Evolutionary conservation across 2,888 invertebrate species (phyloP), one percentile per base, ranked within the genome.

Genomic region (Philopedon plagiatum): DNA sequence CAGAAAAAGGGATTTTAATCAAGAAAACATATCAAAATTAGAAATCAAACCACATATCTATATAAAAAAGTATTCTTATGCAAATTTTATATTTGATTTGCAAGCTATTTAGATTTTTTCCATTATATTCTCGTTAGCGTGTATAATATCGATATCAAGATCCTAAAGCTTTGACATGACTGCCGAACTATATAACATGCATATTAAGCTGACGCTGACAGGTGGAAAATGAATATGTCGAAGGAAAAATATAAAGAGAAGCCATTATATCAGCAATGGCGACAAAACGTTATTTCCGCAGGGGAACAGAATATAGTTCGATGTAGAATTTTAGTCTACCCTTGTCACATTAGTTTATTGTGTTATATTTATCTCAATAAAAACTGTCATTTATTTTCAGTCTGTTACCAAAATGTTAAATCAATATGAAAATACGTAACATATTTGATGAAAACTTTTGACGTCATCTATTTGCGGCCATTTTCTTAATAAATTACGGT

Each of bases 151-250:
- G 4, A 23, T 21, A 46, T 54, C 29, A 18, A 29, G 29, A 29
- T 54, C 18, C 9, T 18, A 29, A 32, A 29, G 51, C 29, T 29
- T 29, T 29, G 15, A 29, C 51, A 29, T 29, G 29, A 18, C 51
- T 54, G 15, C 13, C 51, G 11, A 29, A 54, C 13, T 29, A 29
- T 29, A 15, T 54, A 29, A 29, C 51, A 29, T 54, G 51, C 26
- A 54, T 54, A 54, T 54, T 54, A 29, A 29, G 51, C 51, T 54
- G 15, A 54, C 13, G 51, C 51, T 54, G 51, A 54, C 51, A 54
- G 51, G 51, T 54, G 29, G 51, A 54, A 54, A 54, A 54, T 54
- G 29, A 54, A 54, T 54, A 54, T 18, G 29, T 29, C 51, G 29
- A 54, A 29, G 29, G 51, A 54, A 54, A 49, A 54, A 54, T 54